Evolutionary conservation across 1,140 invertebrate genomes (phyloP), one percentile per base, ranked within the genome.

Genomic region (Holcopasites calliopsidis): DNA sequence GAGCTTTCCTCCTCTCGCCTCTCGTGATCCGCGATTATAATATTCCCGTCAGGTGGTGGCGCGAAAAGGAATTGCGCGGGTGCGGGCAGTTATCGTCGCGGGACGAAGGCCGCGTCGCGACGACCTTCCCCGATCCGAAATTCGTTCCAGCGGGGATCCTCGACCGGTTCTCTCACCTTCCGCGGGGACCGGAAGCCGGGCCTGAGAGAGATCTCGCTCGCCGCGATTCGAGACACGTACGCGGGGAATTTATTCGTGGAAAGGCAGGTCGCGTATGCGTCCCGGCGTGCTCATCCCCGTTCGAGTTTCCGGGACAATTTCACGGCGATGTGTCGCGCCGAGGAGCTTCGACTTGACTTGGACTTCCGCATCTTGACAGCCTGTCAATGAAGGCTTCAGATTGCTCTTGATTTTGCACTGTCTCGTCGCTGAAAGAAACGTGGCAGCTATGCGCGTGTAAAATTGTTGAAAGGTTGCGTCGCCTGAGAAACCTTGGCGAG

Each of bases 191-290:
- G 79, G 79, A 80, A 79, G 33, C 60, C 44, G 55, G 33, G 16
- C 33, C n/a, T n/a, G n/a, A 49, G 44, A 44, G 62, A 40, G 74
- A 82, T 77, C 66, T 57, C 68, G 49, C 47, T 10, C 28, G 50
- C 40, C 58, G 52, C 75, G 78, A 85, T 87, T 85, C 86, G 64
- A 40, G 55, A 78, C 86, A 87, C 86, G 86, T 85, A 86, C n/a
- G n/a, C 49, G 68, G 74, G 65, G 61, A 87, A 87, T 87, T 87
- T 87, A 86, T 87, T 87, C 85, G 83, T 66, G 71, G 71, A 23
- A 61, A 81, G 80, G 68, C 80, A 61, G 74, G 61, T 77, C 83
- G 83, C 81, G 84, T 86, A 85, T 85, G 80, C 75, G 31, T 50
- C 23, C 54, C 79, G 49, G 42, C 50, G 31, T 82, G 84, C 80